Evolutionary conservation across 64 coral and sea anemone species (phyloP).

Genomic region (Pocillopora damicornis): DNA sequence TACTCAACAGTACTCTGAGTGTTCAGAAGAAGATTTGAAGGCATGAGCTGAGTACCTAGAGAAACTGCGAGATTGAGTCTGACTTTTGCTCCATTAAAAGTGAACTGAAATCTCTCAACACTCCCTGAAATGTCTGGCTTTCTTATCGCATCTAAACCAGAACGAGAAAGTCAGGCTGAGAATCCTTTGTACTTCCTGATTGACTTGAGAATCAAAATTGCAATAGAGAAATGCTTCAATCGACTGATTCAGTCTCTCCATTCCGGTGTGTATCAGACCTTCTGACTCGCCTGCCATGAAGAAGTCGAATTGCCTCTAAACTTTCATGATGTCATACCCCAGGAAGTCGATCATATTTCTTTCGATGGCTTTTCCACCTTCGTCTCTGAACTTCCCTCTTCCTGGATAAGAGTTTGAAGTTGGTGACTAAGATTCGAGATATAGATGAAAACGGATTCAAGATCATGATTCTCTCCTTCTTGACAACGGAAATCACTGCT

Average conservation of each 20-base stretch:
- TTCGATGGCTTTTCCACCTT: neutral
- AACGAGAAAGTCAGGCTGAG: slow-evolving; percentile 10
- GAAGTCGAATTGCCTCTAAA: neutral
- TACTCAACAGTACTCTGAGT: neutral
- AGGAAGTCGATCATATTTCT: slow-evolving; percentile 1
- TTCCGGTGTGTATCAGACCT: neutral
- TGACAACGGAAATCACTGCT: neutral
- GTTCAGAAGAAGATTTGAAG: too few species aligned
- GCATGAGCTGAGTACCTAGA: neutral
- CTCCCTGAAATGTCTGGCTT: neutral
- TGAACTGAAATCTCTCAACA: neutral
- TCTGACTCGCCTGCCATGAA: neutral
- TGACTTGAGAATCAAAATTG: slow-evolving; percentile 8
- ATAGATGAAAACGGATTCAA: neutral
- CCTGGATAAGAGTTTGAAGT: neutral
- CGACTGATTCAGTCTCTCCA: slow-evolving; percentile 1
- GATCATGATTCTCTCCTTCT: neutral
- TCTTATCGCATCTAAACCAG: slow-evolving; percentile 7
- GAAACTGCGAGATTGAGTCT: slow-evolving; percentile 9
- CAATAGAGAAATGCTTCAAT: slow-evolving; percentile 21
- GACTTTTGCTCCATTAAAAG: neutral
- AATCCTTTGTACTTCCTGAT: neutral
- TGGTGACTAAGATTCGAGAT: too few species aligned
- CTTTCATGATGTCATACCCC: neutral
- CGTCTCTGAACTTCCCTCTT: slow-evolving; percentile 10